Percentiles rank a stretch among this genome's conserved stretches.
These are phyloP conservation scores for Kryphioiulus occultus DNA, from an alignment of 2,888 invertebrate species.

Conservation along the genomic window DNA sequence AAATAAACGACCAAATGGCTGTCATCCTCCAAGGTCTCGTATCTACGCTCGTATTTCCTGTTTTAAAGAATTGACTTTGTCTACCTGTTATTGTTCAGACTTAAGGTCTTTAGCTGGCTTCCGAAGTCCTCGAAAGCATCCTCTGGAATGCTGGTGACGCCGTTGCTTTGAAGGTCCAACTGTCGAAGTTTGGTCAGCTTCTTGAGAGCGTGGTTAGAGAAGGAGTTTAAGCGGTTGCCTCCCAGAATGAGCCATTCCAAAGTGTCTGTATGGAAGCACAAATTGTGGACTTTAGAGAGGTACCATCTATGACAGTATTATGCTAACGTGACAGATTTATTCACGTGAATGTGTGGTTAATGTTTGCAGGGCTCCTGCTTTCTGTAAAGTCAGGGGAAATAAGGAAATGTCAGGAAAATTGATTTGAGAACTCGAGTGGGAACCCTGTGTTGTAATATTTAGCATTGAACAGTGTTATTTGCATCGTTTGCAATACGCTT, in stretches of 20 bases:
- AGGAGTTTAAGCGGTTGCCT: conserved; percentile 84
- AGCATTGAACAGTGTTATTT: too few species aligned
- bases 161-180: conserved; percentile 85
- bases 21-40: too few species aligned
- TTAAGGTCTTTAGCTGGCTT: conserved; percentile 90
- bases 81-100: conserved; percentile 90
- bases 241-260: conserved; percentile 88
- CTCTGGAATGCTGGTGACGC: conserved; percentile 81
- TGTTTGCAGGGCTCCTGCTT: too few species aligned
- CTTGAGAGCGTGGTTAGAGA: conserved; percentile 84
- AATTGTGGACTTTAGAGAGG: not conserved
- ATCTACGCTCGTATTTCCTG: not conserved
- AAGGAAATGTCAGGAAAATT: too few species aligned
- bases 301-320: too few species aligned
- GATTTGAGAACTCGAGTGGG: too few species aligned
- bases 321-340: too few species aligned
- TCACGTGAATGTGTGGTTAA: too few species aligned
- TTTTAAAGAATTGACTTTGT: not conserved
- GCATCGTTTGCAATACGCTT: too few species aligned
- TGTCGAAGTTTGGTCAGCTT: conserved; percentile 85
- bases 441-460: too few species aligned
- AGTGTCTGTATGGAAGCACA: conserved; percentile 71
- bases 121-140: conserved; percentile 89
- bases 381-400: too few species aligned
- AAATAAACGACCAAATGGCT: not conserved